A percentile compares a stretch with the other conserved stretches of the same genome.
Conservation (phyloP, 2,113 vertebrate genomes). For the Sterrhoptilus dennistouni region DNA sequence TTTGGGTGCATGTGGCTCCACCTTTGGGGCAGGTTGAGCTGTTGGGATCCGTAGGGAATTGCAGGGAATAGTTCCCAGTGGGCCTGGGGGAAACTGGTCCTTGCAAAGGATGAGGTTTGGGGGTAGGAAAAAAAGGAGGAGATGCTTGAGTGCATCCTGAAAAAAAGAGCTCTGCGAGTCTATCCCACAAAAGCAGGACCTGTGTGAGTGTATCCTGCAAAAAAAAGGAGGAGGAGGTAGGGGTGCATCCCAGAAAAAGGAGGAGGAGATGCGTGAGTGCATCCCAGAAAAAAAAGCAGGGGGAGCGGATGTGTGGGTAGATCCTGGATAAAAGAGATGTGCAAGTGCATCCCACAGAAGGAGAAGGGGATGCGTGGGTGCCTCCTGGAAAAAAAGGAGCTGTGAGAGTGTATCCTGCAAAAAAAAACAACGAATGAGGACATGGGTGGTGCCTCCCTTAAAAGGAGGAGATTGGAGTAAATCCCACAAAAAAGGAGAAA, state of each 20-base stretch:
- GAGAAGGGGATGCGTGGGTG: not conserved
- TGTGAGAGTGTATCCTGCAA: accelerated
- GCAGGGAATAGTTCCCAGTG: not conserved
- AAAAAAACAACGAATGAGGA: not conserved
- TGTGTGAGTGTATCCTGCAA: not conserved
- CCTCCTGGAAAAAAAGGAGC: not conserved
- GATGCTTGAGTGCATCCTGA: not conserved
- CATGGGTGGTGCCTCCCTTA: not conserved
- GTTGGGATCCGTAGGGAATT: accelerated
- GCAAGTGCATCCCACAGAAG: not conserved
- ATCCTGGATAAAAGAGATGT: not conserved
- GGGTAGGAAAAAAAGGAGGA: not conserved
- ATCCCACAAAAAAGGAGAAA: not conserved
- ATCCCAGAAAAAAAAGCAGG: not conserved
- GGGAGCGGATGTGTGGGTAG: not conserved
- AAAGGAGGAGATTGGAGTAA: not conserved
- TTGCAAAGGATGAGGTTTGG: not conserved
- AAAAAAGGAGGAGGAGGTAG: not conserved
- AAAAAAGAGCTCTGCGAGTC: not conserved
- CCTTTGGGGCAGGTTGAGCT: not conserved
- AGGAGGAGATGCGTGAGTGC: not conserved
- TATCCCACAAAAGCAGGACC: not conserved
- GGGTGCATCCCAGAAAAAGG: not conserved
- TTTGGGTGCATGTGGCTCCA: accelerated
- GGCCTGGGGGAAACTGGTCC: not conserved